Base-by-base conservation (phyloP, 1,140 invertebrate genomes). In the Drosophila pectinifera region DNA sequence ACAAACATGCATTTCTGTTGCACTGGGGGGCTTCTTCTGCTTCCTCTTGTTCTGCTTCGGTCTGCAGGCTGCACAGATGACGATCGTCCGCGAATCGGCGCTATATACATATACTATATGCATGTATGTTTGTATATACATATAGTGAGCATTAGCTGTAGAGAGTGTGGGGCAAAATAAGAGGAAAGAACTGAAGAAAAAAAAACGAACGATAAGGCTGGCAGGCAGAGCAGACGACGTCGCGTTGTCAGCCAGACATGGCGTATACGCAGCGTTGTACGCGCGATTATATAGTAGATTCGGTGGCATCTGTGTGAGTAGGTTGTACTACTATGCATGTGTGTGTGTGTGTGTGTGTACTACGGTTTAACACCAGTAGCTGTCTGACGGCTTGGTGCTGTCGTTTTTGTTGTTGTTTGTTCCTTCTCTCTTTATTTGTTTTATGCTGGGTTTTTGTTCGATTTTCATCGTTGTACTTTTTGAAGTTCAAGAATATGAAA, bases 401-500 rank as follows among this genome's bases (percentile, higher is more conserved):
- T 76, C 59, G 59, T 61, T 85, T 34, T 69, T 75, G 72, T 62
- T 68, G 54, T 59, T 76, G 61, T 64, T 85, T 68, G 67, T 64
- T 63, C 75, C 49, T 41, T 70, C 49, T 64, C 49, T 51, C 41
- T 82, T 58, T 70, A 53, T 84, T 75, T 79, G 74, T 79, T 77
- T 89, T 89, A 89, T 89, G 79, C 58, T 89, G 80, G 65, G 31
- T 65, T 79, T 86, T 88, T 82, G 70, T 82, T 88, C 69, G 69
- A 82, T 77, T 84, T 73, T 65, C 61, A 45, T 65, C 64, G 80
- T 58, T 61, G 46, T 68, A 63, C 51, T 59, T 75, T 88, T 88
- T 89, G 79, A 88, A 88, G 84, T 89, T 89, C 84, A 88, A 88
- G 83, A 89, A 88, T 88, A 88, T 88, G 80, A 73, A 86, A 22